A percentile compares a stretch with the other conserved stretches of the same genome.
phyloP scores from a whole-genome alignment of 2,113 vertebrate species.

The Quiscalus mexicanus region DNA sequence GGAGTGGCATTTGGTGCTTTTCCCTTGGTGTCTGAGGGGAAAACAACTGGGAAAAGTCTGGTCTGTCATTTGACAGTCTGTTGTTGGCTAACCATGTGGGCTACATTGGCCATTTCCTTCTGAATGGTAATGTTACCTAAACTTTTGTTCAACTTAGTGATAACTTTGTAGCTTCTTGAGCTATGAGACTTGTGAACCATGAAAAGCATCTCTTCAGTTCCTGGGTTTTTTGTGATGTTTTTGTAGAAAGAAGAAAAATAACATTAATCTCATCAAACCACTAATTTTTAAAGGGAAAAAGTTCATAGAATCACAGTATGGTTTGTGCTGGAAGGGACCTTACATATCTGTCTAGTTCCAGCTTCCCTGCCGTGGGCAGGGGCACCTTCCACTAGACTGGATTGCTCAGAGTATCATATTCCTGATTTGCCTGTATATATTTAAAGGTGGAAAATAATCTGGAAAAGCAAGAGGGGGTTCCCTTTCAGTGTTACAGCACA shows the following conservation, averaged over 20 bases:
- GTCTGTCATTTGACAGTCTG: neutral
- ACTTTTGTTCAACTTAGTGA: neutral
- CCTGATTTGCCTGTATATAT: neutral
- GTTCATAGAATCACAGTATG: neutral
- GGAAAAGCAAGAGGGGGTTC: neutral
- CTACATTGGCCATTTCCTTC: neutral
- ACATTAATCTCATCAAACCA: neutral
- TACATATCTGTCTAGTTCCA: neutral
- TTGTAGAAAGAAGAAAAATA: neutral
- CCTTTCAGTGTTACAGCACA: neutral
- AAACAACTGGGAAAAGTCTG: neutral
- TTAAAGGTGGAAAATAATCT: neutral
- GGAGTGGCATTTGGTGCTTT: neutral
- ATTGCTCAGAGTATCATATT: neutral
- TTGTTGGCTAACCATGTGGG: rapidly evolving
- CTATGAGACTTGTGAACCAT: neutral
- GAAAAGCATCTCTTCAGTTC: neutral
- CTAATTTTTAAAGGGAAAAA: neutral
- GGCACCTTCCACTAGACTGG: neutral
- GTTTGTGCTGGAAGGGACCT: neutral
- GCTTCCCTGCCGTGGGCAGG: neutral
- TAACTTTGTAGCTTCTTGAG: neutral
- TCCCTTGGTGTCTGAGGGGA: neutral
- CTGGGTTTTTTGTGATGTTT: neutral
- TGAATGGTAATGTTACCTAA: neutral